Conservation (phyloP, 2,113 vertebrate species). For the Arothron firmamentum region DNA sequence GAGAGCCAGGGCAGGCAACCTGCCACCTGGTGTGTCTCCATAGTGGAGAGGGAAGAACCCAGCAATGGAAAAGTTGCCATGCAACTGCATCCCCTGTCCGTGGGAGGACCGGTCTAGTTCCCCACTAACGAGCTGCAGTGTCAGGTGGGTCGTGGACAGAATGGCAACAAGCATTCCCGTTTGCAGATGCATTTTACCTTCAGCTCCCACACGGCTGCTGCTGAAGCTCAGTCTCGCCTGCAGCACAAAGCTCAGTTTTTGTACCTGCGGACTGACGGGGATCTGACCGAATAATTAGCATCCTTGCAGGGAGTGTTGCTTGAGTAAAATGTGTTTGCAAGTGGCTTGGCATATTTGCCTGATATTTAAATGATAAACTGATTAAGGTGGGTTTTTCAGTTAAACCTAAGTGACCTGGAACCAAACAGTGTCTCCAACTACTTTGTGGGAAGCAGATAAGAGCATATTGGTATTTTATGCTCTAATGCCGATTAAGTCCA, state of each 20-base stretch:
- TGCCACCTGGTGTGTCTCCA: neutral
- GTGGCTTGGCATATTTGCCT: conserved; percentile 33
- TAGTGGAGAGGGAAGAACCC: conserved; percentile 81
- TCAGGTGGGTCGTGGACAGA: conserved; percentile 20
- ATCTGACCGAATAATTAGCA: conserved; percentile 43
- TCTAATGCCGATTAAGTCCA: too few species aligned
- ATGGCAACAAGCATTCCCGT: conserved; percentile 24
- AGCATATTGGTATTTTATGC: too few species aligned
- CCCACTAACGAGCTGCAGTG: conserved; percentile 25
- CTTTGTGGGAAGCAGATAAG: too few species aligned
- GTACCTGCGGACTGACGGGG: neutral
- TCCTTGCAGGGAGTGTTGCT: conserved; percentile 25
- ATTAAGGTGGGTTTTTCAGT: conserved; percentile 1
- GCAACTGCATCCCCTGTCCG: conserved; percentile 59
- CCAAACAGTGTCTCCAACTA: too few species aligned
- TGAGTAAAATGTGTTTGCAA: conserved; percentile 58
- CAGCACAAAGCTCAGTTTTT: conserved; percentile 3
- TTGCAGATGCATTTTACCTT: neutral
- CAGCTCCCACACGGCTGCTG: conserved; percentile 1
- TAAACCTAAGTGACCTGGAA: neutral
- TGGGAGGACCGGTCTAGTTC: conserved; percentile 39
- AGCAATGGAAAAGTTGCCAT: conserved; percentile 75
- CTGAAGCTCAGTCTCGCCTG: conserved; percentile 1
- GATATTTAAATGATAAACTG: conserved; percentile 28
- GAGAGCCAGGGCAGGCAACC: conserved; percentile 53